Evolutionary conservation across 2,797 vertebrate species (phyloP), one percentile per base, ranked within the genome.

Genomic region (Menidia menidia): DNA sequence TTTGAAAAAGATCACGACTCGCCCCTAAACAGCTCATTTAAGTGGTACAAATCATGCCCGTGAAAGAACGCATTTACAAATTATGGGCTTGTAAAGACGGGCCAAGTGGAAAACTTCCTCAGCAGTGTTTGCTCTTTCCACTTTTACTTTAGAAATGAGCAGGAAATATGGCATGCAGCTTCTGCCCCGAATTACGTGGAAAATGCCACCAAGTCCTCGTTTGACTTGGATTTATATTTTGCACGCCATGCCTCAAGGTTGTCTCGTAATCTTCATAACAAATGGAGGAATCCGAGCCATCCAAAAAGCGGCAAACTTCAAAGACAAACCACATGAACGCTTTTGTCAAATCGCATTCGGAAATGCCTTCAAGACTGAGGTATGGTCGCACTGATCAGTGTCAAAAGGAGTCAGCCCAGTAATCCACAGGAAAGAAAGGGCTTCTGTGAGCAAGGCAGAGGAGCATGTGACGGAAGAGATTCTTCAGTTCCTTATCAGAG

Each of bases 261-360:
- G 68, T 57, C 31, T 15, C 60, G 60, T 78, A 73, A 83, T 78
- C 64, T 70, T 71, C 73, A 64, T 45, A 81, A 82, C 74, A 78
- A 83, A 77, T 71, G 41, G 25, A 42, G 66, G 56, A 83, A 64
- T 63, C 47, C 56, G 33, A 65, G 55, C 53, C 45, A 73, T 80
- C 71, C 15, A 32, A 81, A 77, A 65, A 56, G 52, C 59, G 14
- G 47, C 67, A 67, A 18, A 73, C 85, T 72, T 88, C 83, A 87
- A 83, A 88, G 71, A 78, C 58, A 73, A 68, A 69, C 33, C 67
- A 64, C 73, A 82, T 68, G 67, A 89, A 81, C 76, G 65, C 69
- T 33, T 62, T 25, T 68, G 50, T 71, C 31, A 58, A 80, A 68
- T 80, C 57, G 47, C 53, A 54, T 62, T 75, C 63, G 72, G 19